Evolutionary conservation across 2,888 invertebrate species (phyloP).

Genomic region (Sinhomidia bicolor): DNA sequence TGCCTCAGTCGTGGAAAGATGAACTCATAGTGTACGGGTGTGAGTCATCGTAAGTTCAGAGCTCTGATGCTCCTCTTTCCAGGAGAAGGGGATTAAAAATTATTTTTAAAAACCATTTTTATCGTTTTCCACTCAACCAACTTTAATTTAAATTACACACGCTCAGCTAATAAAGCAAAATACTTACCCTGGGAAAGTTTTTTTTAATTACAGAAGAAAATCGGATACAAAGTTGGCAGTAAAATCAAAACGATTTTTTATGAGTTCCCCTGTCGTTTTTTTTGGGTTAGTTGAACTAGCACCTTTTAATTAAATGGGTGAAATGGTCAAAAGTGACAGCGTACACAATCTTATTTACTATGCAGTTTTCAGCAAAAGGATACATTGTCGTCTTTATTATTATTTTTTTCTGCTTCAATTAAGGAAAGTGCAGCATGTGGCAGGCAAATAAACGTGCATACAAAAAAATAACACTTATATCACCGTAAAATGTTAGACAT

Average conservation of each 20-base stretch:
- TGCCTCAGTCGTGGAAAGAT: background rate
- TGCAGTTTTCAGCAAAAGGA: background rate
- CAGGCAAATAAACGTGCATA: background rate
- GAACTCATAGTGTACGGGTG: constrained; percentile 30
- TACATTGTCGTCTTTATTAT: background rate
- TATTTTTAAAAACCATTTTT: background rate
- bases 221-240: background rate
- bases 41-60: constrained; percentile 35
- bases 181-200: background rate
- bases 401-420: background rate
- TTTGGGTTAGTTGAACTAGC: background rate
- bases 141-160: no score
- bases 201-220: no score
- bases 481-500: background rate
- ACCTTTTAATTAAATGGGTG: background rate
- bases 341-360: background rate
- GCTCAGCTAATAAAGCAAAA: no score
- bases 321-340: background rate
- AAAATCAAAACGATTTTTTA: background rate
- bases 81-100: constrained; percentile 18
- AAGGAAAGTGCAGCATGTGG: background rate
- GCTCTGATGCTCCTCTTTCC: background rate
- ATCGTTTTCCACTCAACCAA: background rate
- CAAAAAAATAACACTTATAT: background rate
- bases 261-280: background rate